phyloP scores from a whole-genome alignment of 2,113 vertebrate species.

The Hiodon alosoides region DNA sequence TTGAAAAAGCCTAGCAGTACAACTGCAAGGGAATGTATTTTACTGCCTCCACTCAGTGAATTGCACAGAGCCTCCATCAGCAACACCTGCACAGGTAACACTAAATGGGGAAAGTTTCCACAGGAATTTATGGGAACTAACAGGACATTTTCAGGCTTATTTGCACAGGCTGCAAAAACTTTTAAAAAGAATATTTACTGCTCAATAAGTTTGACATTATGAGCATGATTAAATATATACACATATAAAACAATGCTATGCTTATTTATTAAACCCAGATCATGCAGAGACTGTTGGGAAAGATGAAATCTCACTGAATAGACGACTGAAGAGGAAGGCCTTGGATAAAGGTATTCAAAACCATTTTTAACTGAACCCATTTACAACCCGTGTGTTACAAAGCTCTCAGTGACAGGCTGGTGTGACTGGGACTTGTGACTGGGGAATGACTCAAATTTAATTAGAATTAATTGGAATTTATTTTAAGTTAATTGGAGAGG shows the following conservation, averaged over 20 bases:
- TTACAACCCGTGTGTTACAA: too few relatives aligned
- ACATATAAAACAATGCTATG: not conserved
- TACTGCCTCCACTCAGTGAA: not conserved
- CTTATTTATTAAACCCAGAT: slow-evolving; percentile 23
- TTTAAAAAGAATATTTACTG: too few relatives aligned
- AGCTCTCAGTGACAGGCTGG: not conserved
- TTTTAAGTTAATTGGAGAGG: too few relatives aligned
- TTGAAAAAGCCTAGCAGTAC: slow-evolving; percentile 47
- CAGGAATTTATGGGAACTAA: too few relatives aligned
- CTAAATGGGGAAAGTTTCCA: too few relatives aligned
- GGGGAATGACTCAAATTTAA: too few relatives aligned
- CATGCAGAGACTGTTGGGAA: slow-evolving; percentile 5
- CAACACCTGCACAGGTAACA: slow-evolving; percentile 15
- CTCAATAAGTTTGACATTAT: too few relatives aligned
- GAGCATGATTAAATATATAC: too few relatives aligned
- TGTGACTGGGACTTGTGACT: too few relatives aligned
- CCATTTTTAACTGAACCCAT: not conserved
- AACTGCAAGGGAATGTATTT: not conserved
- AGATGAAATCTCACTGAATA: slow-evolving; percentile 19
- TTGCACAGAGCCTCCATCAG: not conserved
- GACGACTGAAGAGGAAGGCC: slow-evolving; percentile 59
- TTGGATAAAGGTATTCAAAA: slow-evolving; percentile 52
- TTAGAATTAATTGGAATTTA: too few relatives aligned
- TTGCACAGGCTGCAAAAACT: too few relatives aligned
- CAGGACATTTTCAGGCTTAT: too few relatives aligned